phyloP scores from a whole-genome alignment of 1,140 invertebrate genomes.

The Amyelois transitella region DNA sequence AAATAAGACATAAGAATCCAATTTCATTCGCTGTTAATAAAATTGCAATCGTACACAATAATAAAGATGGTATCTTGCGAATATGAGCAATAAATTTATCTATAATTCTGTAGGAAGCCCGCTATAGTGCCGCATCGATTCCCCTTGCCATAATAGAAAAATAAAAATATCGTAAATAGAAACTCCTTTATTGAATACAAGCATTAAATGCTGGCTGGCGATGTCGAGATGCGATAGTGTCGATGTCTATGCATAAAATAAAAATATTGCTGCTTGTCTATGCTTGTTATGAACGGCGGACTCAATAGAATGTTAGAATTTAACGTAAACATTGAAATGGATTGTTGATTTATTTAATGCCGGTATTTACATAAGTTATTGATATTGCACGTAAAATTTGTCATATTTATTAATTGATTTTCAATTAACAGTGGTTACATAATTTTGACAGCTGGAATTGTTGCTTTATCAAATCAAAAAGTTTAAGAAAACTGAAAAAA shows the following conservation, averaged over 20 bases:
- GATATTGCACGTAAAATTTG: too few relatives aligned
- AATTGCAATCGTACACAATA: conserved; percentile 21
- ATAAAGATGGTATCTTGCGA: conserved; percentile 34
- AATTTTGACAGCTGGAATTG: too few relatives aligned
- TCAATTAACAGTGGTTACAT: too few relatives aligned
- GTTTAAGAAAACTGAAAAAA: too few relatives aligned
- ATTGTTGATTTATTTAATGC: too few relatives aligned
- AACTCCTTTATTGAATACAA: conserved; percentile 38
- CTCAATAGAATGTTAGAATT: not conserved
- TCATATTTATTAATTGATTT: too few relatives aligned
- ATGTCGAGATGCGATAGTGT: conserved; percentile 24
- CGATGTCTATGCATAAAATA: conserved; percentile 36
- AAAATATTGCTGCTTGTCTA: conserved; percentile 21
- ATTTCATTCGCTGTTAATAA: conserved; percentile 6
- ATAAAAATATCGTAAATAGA: conserved; percentile 32
- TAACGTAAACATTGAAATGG: too few relatives aligned
- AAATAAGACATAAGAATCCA: not conserved
- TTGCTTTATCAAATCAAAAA: too few relatives aligned
- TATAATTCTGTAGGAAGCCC: conserved; percentile 21
- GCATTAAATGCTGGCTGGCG: conserved; percentile 21
- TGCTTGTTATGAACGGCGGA: not conserved
- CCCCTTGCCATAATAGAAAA: conserved; percentile 33
- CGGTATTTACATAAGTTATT: too few relatives aligned
- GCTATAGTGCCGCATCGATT: conserved; percentile 16
- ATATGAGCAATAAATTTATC: conserved; percentile 34